Conservation (phyloP, 2,113 vertebrate species). For the Caretta caretta region DNA sequence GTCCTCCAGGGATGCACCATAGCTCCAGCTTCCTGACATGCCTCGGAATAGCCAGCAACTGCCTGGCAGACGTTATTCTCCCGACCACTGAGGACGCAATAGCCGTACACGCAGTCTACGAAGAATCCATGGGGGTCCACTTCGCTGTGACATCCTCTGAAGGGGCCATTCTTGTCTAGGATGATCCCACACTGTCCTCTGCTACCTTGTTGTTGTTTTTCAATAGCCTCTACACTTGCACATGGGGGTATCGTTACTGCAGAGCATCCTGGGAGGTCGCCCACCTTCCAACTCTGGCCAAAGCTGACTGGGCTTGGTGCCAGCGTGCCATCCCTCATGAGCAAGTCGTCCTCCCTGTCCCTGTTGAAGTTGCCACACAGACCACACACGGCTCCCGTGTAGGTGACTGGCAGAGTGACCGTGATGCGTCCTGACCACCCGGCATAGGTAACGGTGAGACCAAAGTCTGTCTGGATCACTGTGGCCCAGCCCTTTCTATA, state of each 20-base stretch:
- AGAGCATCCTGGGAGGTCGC: not conserved
- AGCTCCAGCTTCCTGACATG: constrained; percentile 75
- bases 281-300: constrained; percentile 80
- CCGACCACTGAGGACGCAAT: constrained; percentile 79
- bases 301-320: constrained; percentile 49
- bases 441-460: constrained; percentile 72
- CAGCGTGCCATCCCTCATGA: constrained; percentile 38
- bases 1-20: constrained; percentile 80
- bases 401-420: no score
- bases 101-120: constrained; percentile 81
- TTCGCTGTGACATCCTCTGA: constrained; percentile 22
- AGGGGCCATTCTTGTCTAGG: constrained; percentile 58
- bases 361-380: constrained; percentile 86
- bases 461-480: constrained; percentile 77
- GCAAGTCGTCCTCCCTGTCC: constrained; percentile 74
- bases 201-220: constrained; percentile 35
- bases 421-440: constrained; percentile 64
- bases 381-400: constrained; percentile 56
- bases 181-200: constrained; percentile 79
- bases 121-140: constrained; percentile 65
- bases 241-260: not conserved
- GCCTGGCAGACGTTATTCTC: constrained; percentile 79
- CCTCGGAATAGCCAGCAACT: constrained; percentile 69
- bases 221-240: constrained; percentile 19
- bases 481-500: constrained; percentile 66